phyloP scores from a whole-genome alignment of 2,888 invertebrate genomes.

The Agrilus cyanescens region DNA sequence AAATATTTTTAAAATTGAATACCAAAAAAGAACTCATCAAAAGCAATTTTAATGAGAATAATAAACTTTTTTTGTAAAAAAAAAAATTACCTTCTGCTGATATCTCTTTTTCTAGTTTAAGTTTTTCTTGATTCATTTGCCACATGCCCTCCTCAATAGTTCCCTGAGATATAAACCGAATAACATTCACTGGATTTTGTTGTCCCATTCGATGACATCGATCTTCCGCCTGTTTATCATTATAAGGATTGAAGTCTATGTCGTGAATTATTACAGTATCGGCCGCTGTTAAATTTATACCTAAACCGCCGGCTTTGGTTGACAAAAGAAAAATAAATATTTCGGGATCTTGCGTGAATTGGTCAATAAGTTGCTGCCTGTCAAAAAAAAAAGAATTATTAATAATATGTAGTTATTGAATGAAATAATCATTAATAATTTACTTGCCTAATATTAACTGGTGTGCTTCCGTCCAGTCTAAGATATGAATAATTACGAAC shows the following conservation, averaged over 20 bases:
- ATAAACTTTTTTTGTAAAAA: too few species aligned
- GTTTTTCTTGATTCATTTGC: conserved; percentile 79
- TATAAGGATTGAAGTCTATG: conserved; percentile 96
- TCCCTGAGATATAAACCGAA: conserved; percentile 70
- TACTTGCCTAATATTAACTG: conserved; percentile 60
- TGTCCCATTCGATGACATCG: conserved; percentile 69
- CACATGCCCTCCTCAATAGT: conserved; percentile 92
- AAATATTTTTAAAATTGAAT: neutral
- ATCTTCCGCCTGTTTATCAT: conserved; percentile 97
- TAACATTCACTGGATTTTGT: conserved; percentile 72
- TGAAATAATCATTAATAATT: neutral
- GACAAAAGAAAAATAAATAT: conserved; percentile 87
- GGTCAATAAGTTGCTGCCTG: conserved; percentile 84
- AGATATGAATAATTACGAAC: conserved; percentile 61
- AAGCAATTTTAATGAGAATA: too few species aligned
- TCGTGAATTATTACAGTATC: conserved; percentile 95
- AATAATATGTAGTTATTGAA: neutral
- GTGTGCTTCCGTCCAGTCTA: conserved; percentile 83
- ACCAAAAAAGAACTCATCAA: too few species aligned
- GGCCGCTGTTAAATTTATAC: conserved; percentile 87
- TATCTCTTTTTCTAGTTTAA: conserved; percentile 83
- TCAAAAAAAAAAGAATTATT: conserved; percentile 18
- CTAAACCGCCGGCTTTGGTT: conserved; percentile 90
- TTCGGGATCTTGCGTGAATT: conserved; percentile 64
- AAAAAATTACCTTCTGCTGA: conserved; percentile 38